Evolutionary conservation across 2,888 invertebrate species (phyloP).

Genomic region (Heliconius sara): DNA sequence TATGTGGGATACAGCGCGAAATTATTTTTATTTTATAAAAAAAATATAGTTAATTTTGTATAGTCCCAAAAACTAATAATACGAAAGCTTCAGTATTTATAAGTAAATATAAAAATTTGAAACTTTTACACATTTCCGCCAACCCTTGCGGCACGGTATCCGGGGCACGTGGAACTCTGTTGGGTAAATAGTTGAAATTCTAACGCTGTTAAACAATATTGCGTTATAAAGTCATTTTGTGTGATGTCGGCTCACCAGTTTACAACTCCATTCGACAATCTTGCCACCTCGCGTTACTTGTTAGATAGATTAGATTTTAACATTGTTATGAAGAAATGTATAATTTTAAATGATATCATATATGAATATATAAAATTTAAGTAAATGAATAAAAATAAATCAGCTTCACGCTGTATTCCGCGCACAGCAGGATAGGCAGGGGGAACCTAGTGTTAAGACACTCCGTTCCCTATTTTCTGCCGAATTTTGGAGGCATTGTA

Average conservation of each 20-base stretch:
- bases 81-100: neutral
- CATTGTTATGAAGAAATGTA: neutral
- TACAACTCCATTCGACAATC: slow-evolving; percentile 59
- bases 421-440: too few species aligned
- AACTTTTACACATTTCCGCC: slow-evolving; percentile 2
- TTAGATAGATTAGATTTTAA: slow-evolving; percentile 8
- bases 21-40: too few species aligned
- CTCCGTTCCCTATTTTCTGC: too few species aligned
- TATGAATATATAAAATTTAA: too few species aligned
- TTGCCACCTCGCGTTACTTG: slow-evolving; percentile 15
- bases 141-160: slow-evolving; percentile 53
- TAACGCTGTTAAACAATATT: slow-evolving; percentile 60
- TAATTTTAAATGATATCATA: too few species aligned
- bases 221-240: slow-evolving; percentile 68
- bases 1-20: too few species aligned
- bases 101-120: neutral
- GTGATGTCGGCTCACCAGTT: slow-evolving; percentile 62
- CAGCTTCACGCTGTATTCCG: too few species aligned
- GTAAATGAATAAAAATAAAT: too few species aligned
- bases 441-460: too few species aligned
- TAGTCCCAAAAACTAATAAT: neutral
- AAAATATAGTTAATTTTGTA: too few species aligned
- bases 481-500: too few species aligned
- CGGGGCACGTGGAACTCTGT: slow-evolving; percentile 69
- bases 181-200: slow-evolving; percentile 77